Evolutionary conservation across 2,113 vertebrate species (phyloP).

Genomic region (Ammodytes dubius): DNA sequence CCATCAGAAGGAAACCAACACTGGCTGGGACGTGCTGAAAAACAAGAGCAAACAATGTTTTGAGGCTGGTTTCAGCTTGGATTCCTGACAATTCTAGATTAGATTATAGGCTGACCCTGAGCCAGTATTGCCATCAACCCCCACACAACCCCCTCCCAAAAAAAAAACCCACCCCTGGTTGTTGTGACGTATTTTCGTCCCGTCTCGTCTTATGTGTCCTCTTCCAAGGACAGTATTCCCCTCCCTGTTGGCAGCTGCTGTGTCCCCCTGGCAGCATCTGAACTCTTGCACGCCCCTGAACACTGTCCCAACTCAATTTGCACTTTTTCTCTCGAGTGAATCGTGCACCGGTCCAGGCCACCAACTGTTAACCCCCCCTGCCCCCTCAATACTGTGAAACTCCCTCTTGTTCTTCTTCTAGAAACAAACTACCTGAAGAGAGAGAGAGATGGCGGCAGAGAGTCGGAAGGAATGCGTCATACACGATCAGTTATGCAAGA

Average conservation of each 20-base stretch:
- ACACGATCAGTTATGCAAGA: slow-evolving; percentile 69
- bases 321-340: slow-evolving; percentile 71
- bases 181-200: slow-evolving; percentile 37
- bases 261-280: slow-evolving; percentile 35
- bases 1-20: slow-evolving; percentile 31
- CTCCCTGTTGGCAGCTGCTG: slow-evolving; percentile 37
- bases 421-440: slow-evolving; percentile 67
- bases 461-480: slow-evolving; percentile 44
- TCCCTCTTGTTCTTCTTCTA: slow-evolving; percentile 69
- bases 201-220: slow-evolving; percentile 38
- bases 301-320: slow-evolving; percentile 64
- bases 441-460: slow-evolving; percentile 11
- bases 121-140: slow-evolving; percentile 43
- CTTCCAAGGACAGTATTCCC: slow-evolving; percentile 58
- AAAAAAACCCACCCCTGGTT: not conserved
- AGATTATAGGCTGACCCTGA: slow-evolving; percentile 50
- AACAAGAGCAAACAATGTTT: slow-evolving; percentile 37
- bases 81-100: slow-evolving; percentile 56
- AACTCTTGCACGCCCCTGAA: slow-evolving; percentile 40
- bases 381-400: slow-evolving; percentile 77
- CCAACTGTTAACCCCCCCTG: slow-evolving; percentile 77
- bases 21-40: slow-evolving; percentile 38
- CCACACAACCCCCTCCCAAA: too few relatives aligned
- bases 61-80: slow-evolving; percentile 47
- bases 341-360: slow-evolving; percentile 67